phyloP scores from a whole-genome alignment of 2,888 invertebrate genomes.

The Idaea aversata region DNA sequence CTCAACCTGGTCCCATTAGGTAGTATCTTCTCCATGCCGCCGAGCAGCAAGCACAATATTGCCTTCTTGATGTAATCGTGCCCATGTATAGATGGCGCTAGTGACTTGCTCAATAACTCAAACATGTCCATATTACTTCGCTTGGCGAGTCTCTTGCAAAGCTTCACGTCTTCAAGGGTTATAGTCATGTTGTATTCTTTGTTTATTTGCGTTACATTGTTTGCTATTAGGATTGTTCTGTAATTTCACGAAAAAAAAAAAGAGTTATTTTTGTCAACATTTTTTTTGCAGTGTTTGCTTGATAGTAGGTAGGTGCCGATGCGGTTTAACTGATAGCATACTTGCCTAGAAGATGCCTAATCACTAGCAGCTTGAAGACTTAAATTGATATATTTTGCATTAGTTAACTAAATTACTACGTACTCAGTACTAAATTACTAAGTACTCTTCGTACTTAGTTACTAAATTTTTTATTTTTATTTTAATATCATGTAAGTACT shows the following conservation, averaged over 20 bases:
- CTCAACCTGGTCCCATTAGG: constrained; percentile 95
- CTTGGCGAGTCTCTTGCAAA: constrained; percentile 90
- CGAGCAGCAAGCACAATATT: constrained; percentile 94
- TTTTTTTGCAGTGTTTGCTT: neutral
- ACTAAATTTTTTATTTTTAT: no score
- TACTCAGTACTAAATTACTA: no score
- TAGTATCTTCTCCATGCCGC: constrained; percentile 96
- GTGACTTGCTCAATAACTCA: constrained; percentile 91
- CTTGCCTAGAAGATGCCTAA: no score
- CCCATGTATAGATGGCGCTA: constrained; percentile 99
- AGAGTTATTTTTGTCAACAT: constrained; percentile 4
- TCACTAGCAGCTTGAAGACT: no score
- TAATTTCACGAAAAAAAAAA: constrained; percentile 30
- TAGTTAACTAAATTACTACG: no score
- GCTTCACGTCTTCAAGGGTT: constrained; percentile 91
- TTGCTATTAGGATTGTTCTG: constrained; percentile 96
- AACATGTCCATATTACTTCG: constrained; percentile 89
- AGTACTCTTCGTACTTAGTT: no score
- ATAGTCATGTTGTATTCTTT: constrained; percentile 91
- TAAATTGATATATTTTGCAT: no score
- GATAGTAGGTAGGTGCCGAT: no score
- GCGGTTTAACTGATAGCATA: no score
- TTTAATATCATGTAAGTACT: no score
- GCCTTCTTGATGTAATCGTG: constrained; percentile 98
- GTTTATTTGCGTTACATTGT: constrained; percentile 93